Evolutionary conservation across 1,140 invertebrate species (phyloP).

Genomic region (Pomacea maculata): DNA sequence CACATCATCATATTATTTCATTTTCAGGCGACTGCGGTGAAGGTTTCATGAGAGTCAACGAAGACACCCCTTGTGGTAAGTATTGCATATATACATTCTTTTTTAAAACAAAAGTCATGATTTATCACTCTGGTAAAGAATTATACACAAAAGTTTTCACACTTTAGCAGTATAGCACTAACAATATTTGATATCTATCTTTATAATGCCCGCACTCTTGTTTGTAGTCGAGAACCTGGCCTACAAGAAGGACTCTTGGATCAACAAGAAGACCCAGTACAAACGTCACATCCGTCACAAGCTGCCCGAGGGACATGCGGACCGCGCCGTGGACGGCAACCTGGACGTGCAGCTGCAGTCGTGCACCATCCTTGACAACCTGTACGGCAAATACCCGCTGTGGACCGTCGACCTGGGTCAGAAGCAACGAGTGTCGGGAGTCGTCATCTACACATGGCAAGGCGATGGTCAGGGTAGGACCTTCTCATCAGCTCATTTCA

Average conservation of each 20-base stretch:
- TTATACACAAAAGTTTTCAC: no score
- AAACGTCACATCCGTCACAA: constrained; percentile 60
- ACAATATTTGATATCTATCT: no score
- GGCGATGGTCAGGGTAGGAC: constrained; percentile 67
- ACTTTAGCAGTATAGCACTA: no score
- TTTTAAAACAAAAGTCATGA: no score
- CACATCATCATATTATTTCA: neutral
- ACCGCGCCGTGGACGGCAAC: constrained; percentile 69
- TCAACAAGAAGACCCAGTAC: constrained; percentile 70
- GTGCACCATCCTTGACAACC: constrained; percentile 71
- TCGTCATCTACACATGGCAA: constrained; percentile 70
- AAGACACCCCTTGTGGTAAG: constrained; percentile 69
- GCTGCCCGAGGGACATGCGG: constrained; percentile 62
- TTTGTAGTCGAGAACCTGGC: constrained; percentile 70
- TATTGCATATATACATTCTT: constrained; percentile 1
- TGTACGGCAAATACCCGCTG: constrained; percentile 69
- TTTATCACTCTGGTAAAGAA: no score
- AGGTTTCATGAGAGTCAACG: constrained; percentile 69
- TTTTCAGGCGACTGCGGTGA: constrained; percentile 63
- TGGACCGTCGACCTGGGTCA: constrained; percentile 71
- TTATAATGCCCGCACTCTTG: no score
- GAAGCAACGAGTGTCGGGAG: constrained; percentile 64
- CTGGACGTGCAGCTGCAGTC: constrained; percentile 62
- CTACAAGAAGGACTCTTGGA: constrained; percentile 69
- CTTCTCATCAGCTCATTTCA: neutral